phyloP scores from a whole-genome alignment of 2,888 invertebrate species.

The Andrena bicolor region DNA sequence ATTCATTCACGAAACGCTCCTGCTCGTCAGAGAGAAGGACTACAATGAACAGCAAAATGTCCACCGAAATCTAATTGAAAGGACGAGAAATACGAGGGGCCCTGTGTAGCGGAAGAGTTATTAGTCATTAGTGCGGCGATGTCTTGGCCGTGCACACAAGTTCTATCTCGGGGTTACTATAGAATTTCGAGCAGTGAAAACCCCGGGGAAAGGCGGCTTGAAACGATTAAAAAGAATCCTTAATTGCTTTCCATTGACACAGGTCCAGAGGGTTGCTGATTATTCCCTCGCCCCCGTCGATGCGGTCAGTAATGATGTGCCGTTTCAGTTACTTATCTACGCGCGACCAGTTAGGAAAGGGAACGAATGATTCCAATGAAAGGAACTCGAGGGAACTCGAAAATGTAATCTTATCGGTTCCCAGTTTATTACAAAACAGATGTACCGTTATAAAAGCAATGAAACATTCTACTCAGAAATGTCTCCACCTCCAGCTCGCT shows the following conservation, averaged over 20 bases:
- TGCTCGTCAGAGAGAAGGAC: neutral
- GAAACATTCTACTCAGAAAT: neutral
- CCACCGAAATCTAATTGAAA: conserved; percentile 14
- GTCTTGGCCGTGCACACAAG: neutral
- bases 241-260: conserved; percentile 58
- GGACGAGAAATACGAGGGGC: neutral
- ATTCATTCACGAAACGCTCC: neutral
- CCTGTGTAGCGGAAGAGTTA: neutral
- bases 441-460: neutral
- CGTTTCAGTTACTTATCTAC: conserved; percentile 21
- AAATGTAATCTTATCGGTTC: too few relatives aligned
- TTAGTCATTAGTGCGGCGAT: conserved; percentile 35
- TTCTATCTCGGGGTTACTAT: conserved; percentile 23
- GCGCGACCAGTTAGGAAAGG: too few relatives aligned
- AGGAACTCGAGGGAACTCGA: too few relatives aligned
- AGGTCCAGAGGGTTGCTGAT: conserved; percentile 36
- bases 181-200: conserved; percentile 26
- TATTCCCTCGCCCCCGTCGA: conserved; percentile 31
- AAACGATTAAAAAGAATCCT: conserved; percentile 52
- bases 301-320: conserved; percentile 24
- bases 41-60: neutral
- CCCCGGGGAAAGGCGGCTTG: conserved; percentile 21
- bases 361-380: too few relatives aligned
- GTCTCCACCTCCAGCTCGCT: neutral
- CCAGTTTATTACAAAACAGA: too few relatives aligned